These are phyloP conservation scores for Neofelis nebulosa DNA, from an alignment of 2,113 vertebrate species.

Conservation along the genomic window DNA sequence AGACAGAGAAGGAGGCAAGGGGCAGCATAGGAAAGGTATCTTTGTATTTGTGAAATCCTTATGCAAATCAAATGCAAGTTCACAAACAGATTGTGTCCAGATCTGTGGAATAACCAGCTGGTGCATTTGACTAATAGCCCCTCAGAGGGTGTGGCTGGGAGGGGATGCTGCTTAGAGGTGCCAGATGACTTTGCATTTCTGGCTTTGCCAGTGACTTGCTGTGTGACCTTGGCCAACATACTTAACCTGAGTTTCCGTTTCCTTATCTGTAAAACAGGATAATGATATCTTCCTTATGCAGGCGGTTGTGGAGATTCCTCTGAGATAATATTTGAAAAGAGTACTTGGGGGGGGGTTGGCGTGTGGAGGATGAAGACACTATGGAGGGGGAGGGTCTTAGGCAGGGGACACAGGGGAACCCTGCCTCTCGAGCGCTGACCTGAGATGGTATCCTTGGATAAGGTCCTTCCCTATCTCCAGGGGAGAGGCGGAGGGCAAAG, in stretches of 20 bases:
- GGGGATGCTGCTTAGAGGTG: neutral
- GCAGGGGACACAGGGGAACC: neutral
- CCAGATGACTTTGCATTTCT: neutral
- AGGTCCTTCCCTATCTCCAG: neutral
- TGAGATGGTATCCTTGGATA: neutral
- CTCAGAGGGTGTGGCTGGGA: neutral
- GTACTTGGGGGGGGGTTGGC: too few species aligned
- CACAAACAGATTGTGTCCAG: neutral
- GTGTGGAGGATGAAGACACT: neutral
- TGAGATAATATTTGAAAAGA: neutral
- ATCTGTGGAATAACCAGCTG: neutral
- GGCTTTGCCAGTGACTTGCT: neutral
- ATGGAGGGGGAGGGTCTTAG: neutral
- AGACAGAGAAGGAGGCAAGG: neutral
- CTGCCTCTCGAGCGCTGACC: neutral
- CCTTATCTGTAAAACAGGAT: neutral
- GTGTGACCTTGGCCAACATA: conserved; percentile 26
- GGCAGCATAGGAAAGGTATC: neutral
- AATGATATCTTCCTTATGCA: neutral
- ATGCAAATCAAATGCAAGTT: conserved; percentile 59
- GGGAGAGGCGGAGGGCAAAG: neutral
- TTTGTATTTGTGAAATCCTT: conserved; percentile 4
- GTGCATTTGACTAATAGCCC: neutral
- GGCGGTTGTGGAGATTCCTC: neutral
- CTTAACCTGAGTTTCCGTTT: conserved; percentile 2